Evolutionary conservation across 2,797 vertebrate species (phyloP), one percentile per base, ranked within the genome.

Genomic region (Sitta carolinensis): DNA sequence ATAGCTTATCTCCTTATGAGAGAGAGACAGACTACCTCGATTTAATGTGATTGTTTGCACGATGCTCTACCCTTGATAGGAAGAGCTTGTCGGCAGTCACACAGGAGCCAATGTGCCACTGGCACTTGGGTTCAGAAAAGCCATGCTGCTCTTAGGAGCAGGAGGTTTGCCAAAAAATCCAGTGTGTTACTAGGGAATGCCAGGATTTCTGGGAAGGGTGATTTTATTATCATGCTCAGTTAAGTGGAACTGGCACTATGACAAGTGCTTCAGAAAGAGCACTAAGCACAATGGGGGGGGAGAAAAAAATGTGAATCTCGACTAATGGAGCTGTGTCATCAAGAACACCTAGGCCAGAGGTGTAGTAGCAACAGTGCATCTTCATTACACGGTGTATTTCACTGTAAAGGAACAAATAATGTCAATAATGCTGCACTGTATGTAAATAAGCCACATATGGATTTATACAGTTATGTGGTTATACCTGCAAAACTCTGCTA

Each of bases 401-500:
- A 48, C 19, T 51, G 16, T 21, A 54, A 59, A 29, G 25, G 43
- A 58, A 27, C 13, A 61, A 61, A 70, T 22, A 21, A 20, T 5
- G 13, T 8, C 2, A 3, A 16, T 13, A 73, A 48, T 0, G 1
- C 16, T 12, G 8, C 0, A 5, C 22, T 58, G 50, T 4, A 55
- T n/a, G 29, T 27, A 63, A 62, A 59, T 16, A 64, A 92, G 10
- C 11, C 23, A 52, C 18, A 54, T 7, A 47, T 7, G 13, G 26
- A 50, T 76, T 40, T 63, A 19, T 13, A 58, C 3, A 72, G 16
- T 45, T 68, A 19, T 1, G 2, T 11, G 27, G 23, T 77, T 81
- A 58, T 5, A 89, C 9, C 45, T 27, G 25, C 23, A 92, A 76
- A 82, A 54, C 40, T 78, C 70, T 45, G 29, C 52, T 57, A 50